Evolutionary conservation across 2,888 invertebrate species (phyloP).

Genomic region (Dione juno): DNA sequence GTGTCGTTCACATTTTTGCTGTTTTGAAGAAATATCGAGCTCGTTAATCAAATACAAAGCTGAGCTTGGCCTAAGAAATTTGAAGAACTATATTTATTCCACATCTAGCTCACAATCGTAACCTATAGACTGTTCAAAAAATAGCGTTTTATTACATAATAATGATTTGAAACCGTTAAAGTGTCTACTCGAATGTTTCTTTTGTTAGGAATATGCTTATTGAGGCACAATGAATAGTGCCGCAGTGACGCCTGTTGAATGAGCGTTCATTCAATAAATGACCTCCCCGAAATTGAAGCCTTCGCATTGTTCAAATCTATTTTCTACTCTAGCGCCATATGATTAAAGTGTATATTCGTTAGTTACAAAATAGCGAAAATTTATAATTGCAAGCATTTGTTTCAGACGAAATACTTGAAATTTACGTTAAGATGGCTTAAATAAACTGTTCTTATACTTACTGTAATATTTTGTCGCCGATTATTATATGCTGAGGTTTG

Average conservation of each 20-base stretch:
- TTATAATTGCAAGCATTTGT: constrained; percentile 42
- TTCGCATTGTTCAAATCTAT: constrained; percentile 5
- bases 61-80: too few species aligned
- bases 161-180: neutral
- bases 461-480: constrained; percentile 1
- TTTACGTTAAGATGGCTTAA: constrained; percentile 35
- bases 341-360: constrained; percentile 25
- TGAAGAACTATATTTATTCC: too few species aligned
- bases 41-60: too few species aligned
- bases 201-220: constrained; percentile 15
- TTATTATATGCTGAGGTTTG: neutral
- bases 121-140: too few species aligned
- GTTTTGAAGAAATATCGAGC: too few species aligned
- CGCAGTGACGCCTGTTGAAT: constrained; percentile 34
- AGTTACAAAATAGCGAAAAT: constrained; percentile 4
- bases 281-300: constrained; percentile 34
- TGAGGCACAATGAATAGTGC: constrained; percentile 26
- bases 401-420: constrained; percentile 33
- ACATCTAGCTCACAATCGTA: too few species aligned
- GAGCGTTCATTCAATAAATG: constrained; percentile 38
- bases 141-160: neutral
- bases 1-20: too few species aligned
- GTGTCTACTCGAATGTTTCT: constrained; percentile 7
- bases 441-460: constrained; percentile 20
- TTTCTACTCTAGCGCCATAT: neutral